Evolutionary conservation across 1,140 invertebrate species (phyloP).

Genomic region (Zophobas morio): DNA sequence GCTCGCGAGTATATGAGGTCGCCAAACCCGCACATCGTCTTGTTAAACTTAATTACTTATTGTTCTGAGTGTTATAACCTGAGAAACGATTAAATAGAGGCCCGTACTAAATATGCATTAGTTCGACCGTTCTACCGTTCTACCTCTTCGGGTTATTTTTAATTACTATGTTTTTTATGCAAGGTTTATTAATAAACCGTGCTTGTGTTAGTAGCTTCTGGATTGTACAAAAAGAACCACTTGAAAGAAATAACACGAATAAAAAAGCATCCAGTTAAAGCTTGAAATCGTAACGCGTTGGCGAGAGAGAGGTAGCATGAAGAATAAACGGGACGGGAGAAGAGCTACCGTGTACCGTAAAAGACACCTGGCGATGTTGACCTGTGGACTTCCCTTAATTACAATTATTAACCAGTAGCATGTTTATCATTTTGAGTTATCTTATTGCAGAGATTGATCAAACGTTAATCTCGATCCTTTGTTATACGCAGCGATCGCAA

Average conservation of each 20-base stretch:
- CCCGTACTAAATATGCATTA: slow-evolving; percentile 30
- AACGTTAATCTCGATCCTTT: slow-evolving; percentile 33
- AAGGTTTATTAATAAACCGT: slow-evolving; percentile 45
- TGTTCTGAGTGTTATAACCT: slow-evolving; percentile 33
- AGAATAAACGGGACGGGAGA: slow-evolving; percentile 41
- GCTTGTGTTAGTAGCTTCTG: slow-evolving; percentile 46
- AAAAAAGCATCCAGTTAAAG: slow-evolving; percentile 46
- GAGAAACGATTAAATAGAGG: slow-evolving; percentile 19
- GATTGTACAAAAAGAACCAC: slow-evolving; percentile 41
- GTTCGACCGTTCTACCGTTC: background rate
- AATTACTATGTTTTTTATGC: slow-evolving; percentile 34
- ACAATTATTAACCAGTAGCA: slow-evolving; percentile 62
- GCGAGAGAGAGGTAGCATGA: slow-evolving; percentile 31
- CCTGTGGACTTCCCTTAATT: slow-evolving; percentile 61
- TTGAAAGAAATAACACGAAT: slow-evolving; percentile 43
- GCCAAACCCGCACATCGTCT: slow-evolving; percentile 48
- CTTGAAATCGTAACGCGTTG: slow-evolving; percentile 46
- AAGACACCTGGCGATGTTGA: slow-evolving; percentile 59
- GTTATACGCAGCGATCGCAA: background rate
- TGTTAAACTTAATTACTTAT: slow-evolving; percentile 48
- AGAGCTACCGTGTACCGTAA: slow-evolving; percentile 58
- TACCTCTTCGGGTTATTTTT: slow-evolving; percentile 29
- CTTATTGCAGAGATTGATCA: slow-evolving; percentile 52
- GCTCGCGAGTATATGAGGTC: slow-evolving; percentile 48
- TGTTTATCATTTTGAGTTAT: slow-evolving; percentile 54